Evolutionary conservation across 2,888 invertebrate genomes (phyloP).

Genomic region (Lycophotia porphyrea): DNA sequence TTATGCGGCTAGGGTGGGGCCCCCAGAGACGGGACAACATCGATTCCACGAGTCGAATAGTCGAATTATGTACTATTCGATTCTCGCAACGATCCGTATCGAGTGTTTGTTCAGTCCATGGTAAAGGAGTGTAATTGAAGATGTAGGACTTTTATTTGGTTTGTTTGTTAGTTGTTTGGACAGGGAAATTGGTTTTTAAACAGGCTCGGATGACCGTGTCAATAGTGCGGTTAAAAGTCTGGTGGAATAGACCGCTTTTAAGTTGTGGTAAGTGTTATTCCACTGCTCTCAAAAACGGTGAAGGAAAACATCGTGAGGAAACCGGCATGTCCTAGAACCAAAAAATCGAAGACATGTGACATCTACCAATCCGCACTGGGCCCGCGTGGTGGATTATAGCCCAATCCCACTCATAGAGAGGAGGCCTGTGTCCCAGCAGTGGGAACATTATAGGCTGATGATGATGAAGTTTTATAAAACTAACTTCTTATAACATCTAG

Average conservation of each 20-base stretch:
- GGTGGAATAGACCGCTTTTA: neutral
- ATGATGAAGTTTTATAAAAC: neutral
- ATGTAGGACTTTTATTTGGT: slow-evolving; percentile 74
- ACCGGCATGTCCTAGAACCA: no score
- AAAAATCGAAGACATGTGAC: no score
- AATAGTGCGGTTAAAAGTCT: slow-evolving; percentile 49
- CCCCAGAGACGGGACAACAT: slow-evolving; percentile 66
- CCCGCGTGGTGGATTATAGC: no score
- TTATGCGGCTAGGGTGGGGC: slow-evolving; percentile 66
- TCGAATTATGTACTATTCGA: slow-evolving; percentile 70
- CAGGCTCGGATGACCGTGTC: slow-evolving; percentile 68
- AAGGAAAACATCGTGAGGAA: no score
- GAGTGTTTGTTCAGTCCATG: slow-evolving; percentile 76
- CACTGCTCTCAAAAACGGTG: no score
- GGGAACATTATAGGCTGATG: no score
- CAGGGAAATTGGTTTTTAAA: slow-evolving; percentile 80
- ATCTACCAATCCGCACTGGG: no score
- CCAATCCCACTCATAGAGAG: no score
- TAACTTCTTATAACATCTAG: neutral
- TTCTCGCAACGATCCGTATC: slow-evolving; percentile 67
- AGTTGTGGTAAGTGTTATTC: neutral
- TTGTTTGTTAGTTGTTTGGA: slow-evolving; percentile 71
- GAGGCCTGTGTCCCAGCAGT: no score
- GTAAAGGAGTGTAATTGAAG: slow-evolving; percentile 79
- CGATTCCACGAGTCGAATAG: slow-evolving; percentile 68